Percentiles rank a stretch among this genome's conserved stretches.
Evolutionary conservation across 2,888 invertebrate genomes (phyloP).

Genomic region (Chaitophorus viminalis): DNA sequence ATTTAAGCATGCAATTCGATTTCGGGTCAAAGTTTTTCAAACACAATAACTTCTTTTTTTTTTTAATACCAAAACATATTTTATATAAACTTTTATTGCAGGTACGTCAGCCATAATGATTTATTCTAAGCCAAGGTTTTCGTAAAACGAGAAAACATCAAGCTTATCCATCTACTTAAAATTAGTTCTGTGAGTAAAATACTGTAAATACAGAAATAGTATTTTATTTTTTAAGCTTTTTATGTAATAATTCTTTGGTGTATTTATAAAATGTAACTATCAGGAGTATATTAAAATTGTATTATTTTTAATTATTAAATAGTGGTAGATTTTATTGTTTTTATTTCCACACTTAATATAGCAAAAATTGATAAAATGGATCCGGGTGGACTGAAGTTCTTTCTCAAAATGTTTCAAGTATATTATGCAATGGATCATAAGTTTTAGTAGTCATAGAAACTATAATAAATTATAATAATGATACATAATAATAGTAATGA

Average conservation of each 20-base stretch:
- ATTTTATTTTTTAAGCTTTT: neutral
- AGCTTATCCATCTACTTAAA: neutral
- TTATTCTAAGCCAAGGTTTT: neutral
- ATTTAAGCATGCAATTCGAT: slow-evolving; percentile 37
- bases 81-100: slow-evolving; percentile 22
- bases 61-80: slow-evolving; percentile 1
- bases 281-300: too few species aligned
- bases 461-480: too few species aligned
- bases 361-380: too few species aligned
- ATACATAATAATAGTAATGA: too few species aligned
- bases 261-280: neutral
- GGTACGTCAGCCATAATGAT: slow-evolving; percentile 12
- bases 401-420: too few species aligned
- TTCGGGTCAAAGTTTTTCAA: slow-evolving; percentile 23
- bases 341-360: too few species aligned
- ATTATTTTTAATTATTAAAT: too few species aligned
- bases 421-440: too few species aligned
- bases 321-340: too few species aligned
- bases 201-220: neutral
- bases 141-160: neutral
- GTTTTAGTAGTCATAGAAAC: too few species aligned
- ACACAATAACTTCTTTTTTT: slow-evolving; percentile 11
- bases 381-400: too few species aligned
- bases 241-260: neutral
- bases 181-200: neutral